Base-by-base conservation (phyloP, 2,113 vertebrate genomes). In the Chloropsis cyanopogon region DNA sequence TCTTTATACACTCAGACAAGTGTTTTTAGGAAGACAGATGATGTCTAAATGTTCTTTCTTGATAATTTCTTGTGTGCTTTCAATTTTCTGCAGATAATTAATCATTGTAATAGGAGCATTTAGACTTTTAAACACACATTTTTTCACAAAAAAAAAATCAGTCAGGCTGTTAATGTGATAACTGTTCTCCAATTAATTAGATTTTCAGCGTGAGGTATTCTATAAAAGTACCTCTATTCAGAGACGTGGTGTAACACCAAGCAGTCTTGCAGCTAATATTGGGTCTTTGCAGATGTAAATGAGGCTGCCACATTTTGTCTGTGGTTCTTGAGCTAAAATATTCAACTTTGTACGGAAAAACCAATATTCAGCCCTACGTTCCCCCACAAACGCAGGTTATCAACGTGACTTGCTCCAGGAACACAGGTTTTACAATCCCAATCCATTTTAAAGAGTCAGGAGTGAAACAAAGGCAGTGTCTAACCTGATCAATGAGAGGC, bases 51-150 rank as follows among this genome's bases (percentile, higher is more conserved):
- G 80, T 94, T 94, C 92, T 86, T 92, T 84, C 93, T 95, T 73
- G 54, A 65, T 85, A 87, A 95, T 82, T 96, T 93, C 87, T 95
- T 82, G 71, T 75, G 70, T 87, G 89, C 85, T 96, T 94, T 95
- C 91, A 90, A 87, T 95, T 95, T 92, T 93, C 86, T 92, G 37
- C 25, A 93, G 89, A 82, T 82, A 92, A 97, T 97, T 93, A 95
- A 65, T 95, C 82, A 94, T 66, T 92, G 77, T 95, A 97, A 93
- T 73, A 93, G 78, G 52, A 87, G 70, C 86, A 75, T 95, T 94
- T 92, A 88, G 89, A 69, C 88, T 88, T 94, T 95, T 86, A 96
- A 96, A 96, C 82, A 94, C 80, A 89, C 52, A 61, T 91, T 95
- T 87, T 86, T 92, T 82, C 76, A 54, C 71, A 78, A 88, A 73